Evolutionary conservation across 35 echinoderm and acorn worm genomes (phyloP).

Genomic region (Ophioderma brevispina): DNA sequence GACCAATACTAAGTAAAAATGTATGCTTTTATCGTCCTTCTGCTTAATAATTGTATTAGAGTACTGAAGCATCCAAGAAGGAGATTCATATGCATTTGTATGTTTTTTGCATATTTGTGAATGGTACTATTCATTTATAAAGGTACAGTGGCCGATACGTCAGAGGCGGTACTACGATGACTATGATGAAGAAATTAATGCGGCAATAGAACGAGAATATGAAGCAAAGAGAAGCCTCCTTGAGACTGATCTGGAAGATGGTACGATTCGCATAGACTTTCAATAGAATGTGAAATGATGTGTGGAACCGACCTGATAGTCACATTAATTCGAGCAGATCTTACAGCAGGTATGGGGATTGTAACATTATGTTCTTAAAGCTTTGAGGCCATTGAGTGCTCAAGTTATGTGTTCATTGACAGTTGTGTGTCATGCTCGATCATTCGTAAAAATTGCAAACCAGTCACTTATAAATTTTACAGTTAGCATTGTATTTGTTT

Average conservation of each 20-base stretch:
- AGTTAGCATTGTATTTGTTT: background rate
- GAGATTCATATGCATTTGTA: too few relatives aligned
- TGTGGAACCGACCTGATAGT: background rate
- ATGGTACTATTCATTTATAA: too few relatives aligned
- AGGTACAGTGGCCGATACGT: constrained; percentile 38
- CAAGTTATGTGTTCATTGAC: background rate
- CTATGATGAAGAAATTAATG: constrained; percentile 29
- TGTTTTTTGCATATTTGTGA: too few relatives aligned
- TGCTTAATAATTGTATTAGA: too few relatives aligned
- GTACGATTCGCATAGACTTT: background rate
- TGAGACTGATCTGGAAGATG: constrained; percentile 14
- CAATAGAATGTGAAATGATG: background rate
- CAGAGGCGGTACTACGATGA: constrained; percentile 9
- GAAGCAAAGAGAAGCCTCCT: background rate
- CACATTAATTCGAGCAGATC: background rate
- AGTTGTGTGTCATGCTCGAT: background rate
- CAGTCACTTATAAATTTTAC: background rate
- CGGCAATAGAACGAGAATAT: background rate
- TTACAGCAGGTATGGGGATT: background rate
- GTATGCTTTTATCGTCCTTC: too few relatives aligned
- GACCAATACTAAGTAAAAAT: too few relatives aligned
- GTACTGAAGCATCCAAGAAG: too few relatives aligned
- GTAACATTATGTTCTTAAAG: background rate
- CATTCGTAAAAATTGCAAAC: background rate
- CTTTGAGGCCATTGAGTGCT: background rate